Evolutionary conservation across 2,888 invertebrate genomes (phyloP).

Genomic region (Cetonia aurata): DNA sequence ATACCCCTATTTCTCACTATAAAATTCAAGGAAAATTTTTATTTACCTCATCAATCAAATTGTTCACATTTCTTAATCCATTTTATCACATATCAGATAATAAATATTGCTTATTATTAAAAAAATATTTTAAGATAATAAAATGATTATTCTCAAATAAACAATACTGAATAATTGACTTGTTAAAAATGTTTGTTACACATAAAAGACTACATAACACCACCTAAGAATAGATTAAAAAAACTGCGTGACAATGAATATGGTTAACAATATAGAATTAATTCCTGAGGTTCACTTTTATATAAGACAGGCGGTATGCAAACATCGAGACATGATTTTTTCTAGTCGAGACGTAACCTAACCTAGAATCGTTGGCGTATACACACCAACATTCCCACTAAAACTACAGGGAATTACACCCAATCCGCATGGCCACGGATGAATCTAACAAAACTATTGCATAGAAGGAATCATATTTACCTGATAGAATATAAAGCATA

Average conservation of each 20-base stretch:
- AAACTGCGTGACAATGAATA: constrained; percentile 37
- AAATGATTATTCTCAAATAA: too few species aligned
- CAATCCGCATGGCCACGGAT: neutral
- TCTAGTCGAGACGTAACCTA: constrained; percentile 36
- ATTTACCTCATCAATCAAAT: too few species aligned
- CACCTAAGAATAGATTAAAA: neutral
- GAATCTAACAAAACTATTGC: neutral
- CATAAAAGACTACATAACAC: too few species aligned
- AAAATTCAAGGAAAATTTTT: too few species aligned
- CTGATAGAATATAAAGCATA: constrained; percentile 62
- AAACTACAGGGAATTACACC: neutral
- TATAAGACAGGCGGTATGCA: constrained; percentile 14
- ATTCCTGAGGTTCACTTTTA: too few species aligned
- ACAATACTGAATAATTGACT: too few species aligned
- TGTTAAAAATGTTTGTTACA: too few species aligned
- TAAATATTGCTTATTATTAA: too few species aligned
- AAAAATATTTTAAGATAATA: too few species aligned
- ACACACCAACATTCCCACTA: neutral
- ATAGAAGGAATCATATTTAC: constrained; percentile 53
- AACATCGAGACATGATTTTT: constrained; percentile 33
- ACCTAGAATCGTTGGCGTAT: constrained; percentile 42
- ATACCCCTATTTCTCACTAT: too few species aligned
- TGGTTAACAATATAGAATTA: neutral
- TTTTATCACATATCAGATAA: too few species aligned
- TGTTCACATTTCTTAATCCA: too few species aligned